A percentile compares a stretch with the other conserved stretches of the same genome.
Evolutionary conservation across 2,113 vertebrate species (phyloP).

Genomic region (Mesitornis unicolor): DNA sequence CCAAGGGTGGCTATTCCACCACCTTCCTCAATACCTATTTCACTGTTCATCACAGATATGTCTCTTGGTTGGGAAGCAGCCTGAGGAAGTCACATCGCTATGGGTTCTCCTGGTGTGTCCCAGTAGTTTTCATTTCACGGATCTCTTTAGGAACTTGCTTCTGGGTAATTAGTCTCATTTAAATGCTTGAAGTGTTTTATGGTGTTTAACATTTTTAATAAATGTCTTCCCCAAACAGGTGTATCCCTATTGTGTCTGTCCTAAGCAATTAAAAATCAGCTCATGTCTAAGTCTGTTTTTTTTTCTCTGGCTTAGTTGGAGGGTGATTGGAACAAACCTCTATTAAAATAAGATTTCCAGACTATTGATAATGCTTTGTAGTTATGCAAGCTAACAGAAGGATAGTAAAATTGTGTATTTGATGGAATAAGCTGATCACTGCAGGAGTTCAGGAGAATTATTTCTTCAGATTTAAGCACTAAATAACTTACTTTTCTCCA

Average conservation of each 20-base stretch:
- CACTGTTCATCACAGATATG: background rate
- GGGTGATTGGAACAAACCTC: background rate
- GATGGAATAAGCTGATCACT: background rate
- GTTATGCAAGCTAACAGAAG: background rate
- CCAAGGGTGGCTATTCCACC: background rate
- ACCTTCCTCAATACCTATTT: rapidly evolving
- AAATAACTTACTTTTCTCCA: background rate
- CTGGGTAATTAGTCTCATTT: background rate
- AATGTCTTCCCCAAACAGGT: background rate
- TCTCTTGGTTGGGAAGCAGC: background rate
- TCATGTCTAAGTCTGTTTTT: background rate
- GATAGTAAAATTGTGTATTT: background rate
- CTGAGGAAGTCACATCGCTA: background rate
- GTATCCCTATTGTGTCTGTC: background rate
- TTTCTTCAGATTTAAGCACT: background rate
- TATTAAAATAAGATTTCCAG: background rate
- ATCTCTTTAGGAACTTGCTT: background rate
- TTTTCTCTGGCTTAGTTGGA: background rate
- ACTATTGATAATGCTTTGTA: background rate
- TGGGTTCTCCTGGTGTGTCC: background rate
- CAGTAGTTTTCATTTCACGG: background rate
- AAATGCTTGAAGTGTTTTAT: background rate
- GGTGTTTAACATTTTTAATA: background rate
- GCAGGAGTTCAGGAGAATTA: background rate
- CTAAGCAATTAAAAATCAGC: background rate